phyloP scores from a whole-genome alignment of 2,797 vertebrate species.

The Centropyge bicolor region DNA sequence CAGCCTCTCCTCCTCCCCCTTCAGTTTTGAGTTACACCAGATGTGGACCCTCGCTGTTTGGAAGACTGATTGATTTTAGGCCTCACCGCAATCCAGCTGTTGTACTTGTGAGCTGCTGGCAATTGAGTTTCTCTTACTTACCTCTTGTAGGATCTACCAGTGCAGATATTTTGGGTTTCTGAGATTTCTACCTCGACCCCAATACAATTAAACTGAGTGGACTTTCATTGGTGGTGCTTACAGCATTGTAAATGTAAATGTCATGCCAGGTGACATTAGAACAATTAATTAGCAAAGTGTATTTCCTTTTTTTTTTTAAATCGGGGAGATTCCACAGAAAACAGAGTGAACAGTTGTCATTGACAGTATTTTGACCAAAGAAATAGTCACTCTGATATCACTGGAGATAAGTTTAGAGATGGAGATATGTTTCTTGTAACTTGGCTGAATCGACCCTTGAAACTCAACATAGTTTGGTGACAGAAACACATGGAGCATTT shows the following conservation, averaged over 20 bases:
- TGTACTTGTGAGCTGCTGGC: conserved; percentile 84
- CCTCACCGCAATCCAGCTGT: conserved; percentile 87
- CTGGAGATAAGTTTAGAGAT: not conserved
- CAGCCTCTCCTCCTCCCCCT: conserved; percentile 74
- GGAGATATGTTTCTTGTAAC: not conserved
- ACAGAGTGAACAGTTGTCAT: not conserved
- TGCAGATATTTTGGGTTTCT: conserved; percentile 3
- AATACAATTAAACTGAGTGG: not conserved
- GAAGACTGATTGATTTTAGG: conserved; percentile 92
- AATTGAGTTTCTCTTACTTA: conserved; percentile 81
- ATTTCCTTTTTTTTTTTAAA: not conserved
- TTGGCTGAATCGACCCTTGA: conserved; percentile 8
- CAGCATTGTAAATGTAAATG: not conserved
- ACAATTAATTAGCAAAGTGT: too few species aligned
- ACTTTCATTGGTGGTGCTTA: not conserved
- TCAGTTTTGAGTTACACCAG: conserved; percentile 90
- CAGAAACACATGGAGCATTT: conserved; percentile 64
- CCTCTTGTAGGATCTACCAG: not conserved
- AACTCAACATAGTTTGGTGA: conserved; percentile 39
- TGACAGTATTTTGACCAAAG: not conserved
- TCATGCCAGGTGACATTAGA: not conserved
- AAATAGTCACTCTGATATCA: not conserved
- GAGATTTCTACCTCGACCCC: not conserved
- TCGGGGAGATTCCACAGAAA: too few species aligned
- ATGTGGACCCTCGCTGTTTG: conserved; percentile 89